Conservation (phyloP, 2,797 vertebrate species). For the Alcedo quadribrachys region DNA sequence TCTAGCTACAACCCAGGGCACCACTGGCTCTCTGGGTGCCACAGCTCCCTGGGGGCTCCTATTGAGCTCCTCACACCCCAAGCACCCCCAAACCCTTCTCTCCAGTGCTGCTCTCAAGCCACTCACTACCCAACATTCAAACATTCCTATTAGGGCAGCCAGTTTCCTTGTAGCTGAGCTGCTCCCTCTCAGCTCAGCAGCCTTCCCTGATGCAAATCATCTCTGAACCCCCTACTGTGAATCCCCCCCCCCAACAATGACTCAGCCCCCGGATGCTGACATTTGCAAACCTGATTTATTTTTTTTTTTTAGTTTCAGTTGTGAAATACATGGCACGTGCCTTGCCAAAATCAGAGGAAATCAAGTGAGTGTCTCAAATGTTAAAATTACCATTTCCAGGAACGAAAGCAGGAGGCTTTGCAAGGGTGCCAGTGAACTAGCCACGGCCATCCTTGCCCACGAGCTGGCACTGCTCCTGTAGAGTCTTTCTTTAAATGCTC, state of each 20-base stretch:
- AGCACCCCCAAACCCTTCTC: too few relatives aligned
- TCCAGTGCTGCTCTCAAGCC: too few relatives aligned
- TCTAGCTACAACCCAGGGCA: too few relatives aligned
- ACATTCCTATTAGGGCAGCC: not conserved
- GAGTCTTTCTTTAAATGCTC: not conserved
- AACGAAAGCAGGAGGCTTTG: not conserved
- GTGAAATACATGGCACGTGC: not conserved
- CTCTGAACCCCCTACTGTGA: not conserved
- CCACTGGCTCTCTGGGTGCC: too few relatives aligned
- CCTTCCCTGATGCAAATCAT: slow-evolving; percentile 3
- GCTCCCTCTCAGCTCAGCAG: not conserved
- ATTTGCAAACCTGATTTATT: slow-evolving; percentile 8
- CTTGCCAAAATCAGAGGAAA: slow-evolving; percentile 14
- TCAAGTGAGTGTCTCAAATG: slow-evolving; percentile 27
- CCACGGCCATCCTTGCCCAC: not conserved
- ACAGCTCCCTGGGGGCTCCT: too few relatives aligned
- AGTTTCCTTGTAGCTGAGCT: not conserved
- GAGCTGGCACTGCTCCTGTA: not conserved
- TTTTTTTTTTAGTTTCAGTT: not conserved
- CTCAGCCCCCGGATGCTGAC: slow-evolving; percentile 26
- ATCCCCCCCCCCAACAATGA: not conserved
- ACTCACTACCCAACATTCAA: not conserved
- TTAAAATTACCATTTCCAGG: slow-evolving; percentile 47
- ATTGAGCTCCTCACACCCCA: too few relatives aligned
- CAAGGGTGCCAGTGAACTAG: not conserved